A percentile compares a stretch with the other conserved stretches of the same genome.
These are phyloP conservation scores for Anaspis maculata DNA, from an alignment of 2,888 invertebrate species.

Conservation along the genomic window DNA sequence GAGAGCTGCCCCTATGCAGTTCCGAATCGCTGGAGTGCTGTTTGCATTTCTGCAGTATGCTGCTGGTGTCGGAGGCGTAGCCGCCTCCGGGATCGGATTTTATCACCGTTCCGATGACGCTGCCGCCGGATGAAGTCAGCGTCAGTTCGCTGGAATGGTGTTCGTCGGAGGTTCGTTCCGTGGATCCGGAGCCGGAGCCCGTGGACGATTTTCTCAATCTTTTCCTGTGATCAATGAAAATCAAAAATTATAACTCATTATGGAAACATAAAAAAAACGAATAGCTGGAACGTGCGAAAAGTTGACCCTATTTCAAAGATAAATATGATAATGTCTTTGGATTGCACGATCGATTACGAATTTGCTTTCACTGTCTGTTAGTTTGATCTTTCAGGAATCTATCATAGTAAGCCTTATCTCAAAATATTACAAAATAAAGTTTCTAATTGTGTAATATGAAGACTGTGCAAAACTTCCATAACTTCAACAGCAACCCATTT, in stretches of 20 bases:
- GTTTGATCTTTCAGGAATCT: too few species aligned
- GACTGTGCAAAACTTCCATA: too few species aligned
- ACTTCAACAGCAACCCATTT: too few species aligned
- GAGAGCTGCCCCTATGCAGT: constrained; percentile 47
- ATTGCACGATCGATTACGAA: too few species aligned
- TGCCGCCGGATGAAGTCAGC: constrained; percentile 42
- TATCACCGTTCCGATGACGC: constrained; percentile 37
- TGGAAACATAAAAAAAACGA: constrained; percentile 15
- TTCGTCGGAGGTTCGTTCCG: constrained; percentile 47
- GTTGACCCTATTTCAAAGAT: too few species aligned
- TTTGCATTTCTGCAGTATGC: constrained; percentile 27
- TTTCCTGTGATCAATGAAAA: constrained; percentile 44
- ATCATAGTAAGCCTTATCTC: too few species aligned
- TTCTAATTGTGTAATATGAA: too few species aligned
- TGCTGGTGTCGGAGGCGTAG: constrained; percentile 26
- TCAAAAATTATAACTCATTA: too few species aligned
- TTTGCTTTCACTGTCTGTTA: too few species aligned
- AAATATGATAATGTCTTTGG: too few species aligned
- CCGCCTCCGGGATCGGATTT: constrained; percentile 40
- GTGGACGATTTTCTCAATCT: constrained; percentile 59
- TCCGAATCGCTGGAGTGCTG: constrained; percentile 38
- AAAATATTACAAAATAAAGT: too few species aligned
- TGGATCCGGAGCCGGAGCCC: constrained; percentile 49
- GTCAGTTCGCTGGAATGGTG: constrained; percentile 44
- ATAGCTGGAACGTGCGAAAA: neutral